These are phyloP conservation scores for Crambe crambe DNA, from an alignment of 37 sponge, comb jelly and placozoan genomes.

Conservation along the genomic window DNA sequence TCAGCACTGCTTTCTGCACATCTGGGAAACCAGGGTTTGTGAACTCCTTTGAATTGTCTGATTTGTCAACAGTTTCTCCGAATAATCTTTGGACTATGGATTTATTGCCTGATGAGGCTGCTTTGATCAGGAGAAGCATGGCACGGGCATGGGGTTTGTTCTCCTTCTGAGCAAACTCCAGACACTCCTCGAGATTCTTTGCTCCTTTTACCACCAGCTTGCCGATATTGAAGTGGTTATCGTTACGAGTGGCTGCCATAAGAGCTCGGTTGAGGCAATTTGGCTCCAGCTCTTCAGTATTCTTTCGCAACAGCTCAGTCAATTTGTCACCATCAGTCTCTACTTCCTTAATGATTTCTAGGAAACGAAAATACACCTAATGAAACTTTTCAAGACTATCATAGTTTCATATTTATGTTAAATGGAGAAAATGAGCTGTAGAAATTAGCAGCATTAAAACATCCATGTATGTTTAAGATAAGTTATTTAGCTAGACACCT, in stretches of 20 bases:
- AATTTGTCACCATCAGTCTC: constrained; percentile 44
- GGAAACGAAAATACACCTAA: background rate
- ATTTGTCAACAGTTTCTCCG: constrained; percentile 14
- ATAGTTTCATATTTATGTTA: no score
- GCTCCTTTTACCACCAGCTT: constrained; percentile 54
- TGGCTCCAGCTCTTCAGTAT: constrained; percentile 40
- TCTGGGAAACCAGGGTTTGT: constrained; percentile 23
- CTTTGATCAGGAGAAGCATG: constrained; percentile 52
- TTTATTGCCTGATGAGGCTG: constrained; percentile 37
- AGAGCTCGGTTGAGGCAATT: constrained; percentile 53
- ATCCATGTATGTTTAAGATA: no score
- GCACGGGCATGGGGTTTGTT: constrained; percentile 35
- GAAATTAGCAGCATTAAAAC: no score
- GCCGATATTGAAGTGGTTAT: constrained; percentile 44
- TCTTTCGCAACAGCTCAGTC: constrained; percentile 33
- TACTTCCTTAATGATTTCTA: constrained; percentile 71
- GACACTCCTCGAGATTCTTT: constrained; percentile 21
- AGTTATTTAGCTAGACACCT: no score
- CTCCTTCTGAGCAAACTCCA: constrained; percentile 8
- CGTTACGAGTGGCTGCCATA: constrained; percentile 35
- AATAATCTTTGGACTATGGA: constrained; percentile 39
- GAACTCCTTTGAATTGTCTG: background rate
- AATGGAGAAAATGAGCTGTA: no score
- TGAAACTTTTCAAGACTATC: no score
- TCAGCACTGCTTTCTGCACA: constrained; percentile 30